Base-by-base conservation (phyloP, 2,888 invertebrate species). In the Troilus luridus region DNA sequence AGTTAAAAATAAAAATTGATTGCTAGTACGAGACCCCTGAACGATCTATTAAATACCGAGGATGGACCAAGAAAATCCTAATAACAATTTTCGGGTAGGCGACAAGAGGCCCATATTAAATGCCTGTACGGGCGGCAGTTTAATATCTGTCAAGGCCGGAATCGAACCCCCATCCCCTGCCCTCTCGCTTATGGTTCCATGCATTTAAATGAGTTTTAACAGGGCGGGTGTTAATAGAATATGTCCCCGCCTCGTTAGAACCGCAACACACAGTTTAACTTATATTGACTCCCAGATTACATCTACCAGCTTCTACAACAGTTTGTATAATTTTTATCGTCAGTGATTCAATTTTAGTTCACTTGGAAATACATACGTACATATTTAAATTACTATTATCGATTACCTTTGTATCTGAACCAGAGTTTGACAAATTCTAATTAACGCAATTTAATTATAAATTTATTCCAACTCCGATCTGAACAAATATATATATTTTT, bases 151-250 rank as follows among this genome's bases (percentile, higher is more conserved):
- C 72, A 77, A 7, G 41, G 17, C 72, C 8, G 72, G 72, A 77
- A 77, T 77, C 72, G 72, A 77, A 77, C 24, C 41, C 72, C 12
- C 72, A 41, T 41, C 41, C 41, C 41, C 5, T 41, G 41, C 41
- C 41, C 41, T 41, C 41, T 41, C 72, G 72, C 72, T 77, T 77
- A 77, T 77, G 72, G 72, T 41, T 41, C 72, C 72, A 77, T 77
- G 72, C 72, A 77, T 77, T 77, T 77, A 77, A 77, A 77, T 77
- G 72, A 77, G 72, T 77, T 41, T 77, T 77, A 77, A 77, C 72
- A 77, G 72, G 41, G 3, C 72, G 14, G 17, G 8, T 77, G 72
- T 77, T 77, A 77, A 77, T 77, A 77, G 72, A 77, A 77, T 77
- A 77, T 77, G 72, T 77, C 72, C 72, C 27, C 72, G 72, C 9